These are phyloP conservation scores for Machaerirhynchus nigripectus DNA, from an alignment of 2,113 vertebrate genomes.

Conservation along the genomic window DNA sequence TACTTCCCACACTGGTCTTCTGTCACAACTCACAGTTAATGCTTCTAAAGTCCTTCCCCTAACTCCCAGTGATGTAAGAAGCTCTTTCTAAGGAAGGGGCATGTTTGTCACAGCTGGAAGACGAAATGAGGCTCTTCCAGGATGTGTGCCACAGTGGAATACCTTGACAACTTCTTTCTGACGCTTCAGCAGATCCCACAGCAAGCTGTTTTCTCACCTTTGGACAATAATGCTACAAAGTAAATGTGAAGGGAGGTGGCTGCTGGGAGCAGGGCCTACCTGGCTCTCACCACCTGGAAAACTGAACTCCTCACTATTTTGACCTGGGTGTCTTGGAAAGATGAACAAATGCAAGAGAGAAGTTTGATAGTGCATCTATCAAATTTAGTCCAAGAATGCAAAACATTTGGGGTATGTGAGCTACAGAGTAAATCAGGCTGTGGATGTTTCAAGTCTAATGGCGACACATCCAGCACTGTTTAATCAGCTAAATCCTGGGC, in stretches of 20 bases:
- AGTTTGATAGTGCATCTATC: slow-evolving; percentile 1
- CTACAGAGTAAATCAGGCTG: slow-evolving; percentile 24
- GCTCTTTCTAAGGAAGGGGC: background rate
- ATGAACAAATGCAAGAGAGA: background rate
- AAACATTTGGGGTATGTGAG: slow-evolving; percentile 39
- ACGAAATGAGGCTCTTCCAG: background rate
- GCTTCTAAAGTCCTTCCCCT: background rate
- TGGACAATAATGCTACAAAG: background rate
- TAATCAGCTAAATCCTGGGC: slow-evolving; percentile 55
- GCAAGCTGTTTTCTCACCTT: background rate
- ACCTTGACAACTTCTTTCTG: background rate
- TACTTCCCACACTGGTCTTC: background rate
- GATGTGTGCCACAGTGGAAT: background rate
- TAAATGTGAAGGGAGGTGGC: background rate
- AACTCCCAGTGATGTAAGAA: background rate
- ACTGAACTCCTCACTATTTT: background rate
- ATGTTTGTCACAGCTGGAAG: background rate
- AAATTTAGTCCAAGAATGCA: slow-evolving; percentile 45
- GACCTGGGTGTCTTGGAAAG: background rate
- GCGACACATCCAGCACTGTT: slow-evolving; percentile 28
- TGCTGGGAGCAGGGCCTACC: background rate
- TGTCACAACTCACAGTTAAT: background rate
- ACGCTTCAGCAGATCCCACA: background rate
- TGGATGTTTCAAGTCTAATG: slow-evolving; percentile 8
- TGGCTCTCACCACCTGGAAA: background rate